Percentiles rank a stretch among this genome's conserved stretches.
These are phyloP conservation scores for Pelobates fuscus DNA, from an alignment of 2,113 vertebrate genomes.

Conservation along the genomic window DNA sequence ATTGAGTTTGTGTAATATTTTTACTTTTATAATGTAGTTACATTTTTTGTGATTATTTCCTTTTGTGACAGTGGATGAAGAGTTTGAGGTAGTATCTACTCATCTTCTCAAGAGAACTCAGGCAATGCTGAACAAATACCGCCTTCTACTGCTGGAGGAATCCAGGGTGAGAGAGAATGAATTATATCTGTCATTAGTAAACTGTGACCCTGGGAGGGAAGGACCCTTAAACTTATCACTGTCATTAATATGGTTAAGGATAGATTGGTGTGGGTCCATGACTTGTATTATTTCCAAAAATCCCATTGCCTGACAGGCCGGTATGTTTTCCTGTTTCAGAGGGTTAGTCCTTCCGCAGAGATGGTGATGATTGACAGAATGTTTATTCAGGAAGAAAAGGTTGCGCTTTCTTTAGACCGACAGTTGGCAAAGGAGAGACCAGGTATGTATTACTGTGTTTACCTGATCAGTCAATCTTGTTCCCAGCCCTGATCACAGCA, in stretches of 20 bases:
- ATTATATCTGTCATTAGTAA: not conserved
- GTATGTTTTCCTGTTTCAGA: conserved; percentile 61
- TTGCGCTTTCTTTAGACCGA: conserved; percentile 80
- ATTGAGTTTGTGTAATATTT: no score
- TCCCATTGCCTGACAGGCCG: no score
- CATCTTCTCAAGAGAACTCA: conserved; percentile 87
- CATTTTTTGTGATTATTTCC: no score
- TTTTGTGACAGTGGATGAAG: conserved; percentile 80
- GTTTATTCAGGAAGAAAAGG: conserved; percentile 95
- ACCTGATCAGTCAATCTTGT: no score
- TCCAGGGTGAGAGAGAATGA: conserved; percentile 77
- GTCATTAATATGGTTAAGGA: not conserved
- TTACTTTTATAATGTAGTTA: no score
- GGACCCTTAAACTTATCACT: not conserved
- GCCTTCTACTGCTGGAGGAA: conserved; percentile 85
- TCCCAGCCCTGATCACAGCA: not conserved
- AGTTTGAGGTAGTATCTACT: conserved; percentile 86
- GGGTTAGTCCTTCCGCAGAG: conserved; percentile 90
- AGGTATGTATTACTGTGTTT: conserved; percentile 62
- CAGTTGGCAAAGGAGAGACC: conserved; percentile 89
- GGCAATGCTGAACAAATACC: conserved; percentile 94
- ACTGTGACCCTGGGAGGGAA: not conserved
- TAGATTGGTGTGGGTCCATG: no score
- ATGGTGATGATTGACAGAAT: conserved; percentile 98
- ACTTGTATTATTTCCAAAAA: no score